phyloP scores from a whole-genome alignment of 2,797 vertebrate genomes.

The Strix occidentalis region DNA sequence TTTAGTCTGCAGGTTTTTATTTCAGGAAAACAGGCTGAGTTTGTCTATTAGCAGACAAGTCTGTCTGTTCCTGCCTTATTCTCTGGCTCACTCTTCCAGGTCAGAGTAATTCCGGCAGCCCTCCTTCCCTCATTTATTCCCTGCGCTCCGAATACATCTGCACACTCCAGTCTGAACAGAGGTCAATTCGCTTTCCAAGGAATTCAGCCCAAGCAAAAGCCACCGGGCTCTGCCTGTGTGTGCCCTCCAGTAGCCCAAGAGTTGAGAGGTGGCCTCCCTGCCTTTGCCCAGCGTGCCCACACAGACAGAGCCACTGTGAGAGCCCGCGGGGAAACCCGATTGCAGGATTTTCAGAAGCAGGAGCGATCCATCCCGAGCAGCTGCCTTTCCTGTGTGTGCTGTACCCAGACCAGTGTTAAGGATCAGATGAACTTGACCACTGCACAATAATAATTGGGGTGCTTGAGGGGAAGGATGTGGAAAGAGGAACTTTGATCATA shows the following conservation, averaged over 20 bases:
- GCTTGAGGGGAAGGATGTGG: neutral
- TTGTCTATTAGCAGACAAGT: neutral
- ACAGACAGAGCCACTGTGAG: neutral
- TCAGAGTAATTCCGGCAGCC: neutral
- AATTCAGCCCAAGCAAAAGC: neutral
- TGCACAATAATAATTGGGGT: neutral
- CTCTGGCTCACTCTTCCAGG: neutral
- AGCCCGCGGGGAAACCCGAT: neutral
- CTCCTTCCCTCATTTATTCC: neutral
- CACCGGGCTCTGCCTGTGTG: neutral
- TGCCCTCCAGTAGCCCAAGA: neutral
- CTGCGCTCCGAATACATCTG: neutral
- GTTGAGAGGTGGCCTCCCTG: neutral
- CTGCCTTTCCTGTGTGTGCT: neutral
- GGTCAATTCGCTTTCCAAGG: neutral
- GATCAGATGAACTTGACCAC: neutral
- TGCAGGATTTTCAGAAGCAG: neutral
- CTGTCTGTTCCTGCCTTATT: neutral
- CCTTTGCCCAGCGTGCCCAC: neutral
- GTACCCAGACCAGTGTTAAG: neutral
- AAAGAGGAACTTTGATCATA: neutral
- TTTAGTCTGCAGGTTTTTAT: neutral
- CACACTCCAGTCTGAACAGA: neutral
- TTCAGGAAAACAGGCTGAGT: neutral
- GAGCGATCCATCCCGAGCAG: accelerated